These are phyloP conservation scores for Chionomys nivalis DNA, from an alignment of 2,113 vertebrate genomes.

Conservation along the genomic window DNA sequence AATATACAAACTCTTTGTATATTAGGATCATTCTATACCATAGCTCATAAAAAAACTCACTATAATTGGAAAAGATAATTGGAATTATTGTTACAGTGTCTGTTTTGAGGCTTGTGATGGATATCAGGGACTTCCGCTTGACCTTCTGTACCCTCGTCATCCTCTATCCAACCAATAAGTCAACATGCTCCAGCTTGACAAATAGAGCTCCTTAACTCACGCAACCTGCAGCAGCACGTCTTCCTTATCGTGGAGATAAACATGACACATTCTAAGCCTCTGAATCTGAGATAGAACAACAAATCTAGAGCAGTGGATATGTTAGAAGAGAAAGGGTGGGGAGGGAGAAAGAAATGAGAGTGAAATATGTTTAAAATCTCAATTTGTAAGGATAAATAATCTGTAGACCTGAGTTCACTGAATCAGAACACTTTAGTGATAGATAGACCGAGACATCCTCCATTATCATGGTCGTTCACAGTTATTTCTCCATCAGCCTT, in stretches of 20 bases:
- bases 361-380: background rate
- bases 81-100: background rate
- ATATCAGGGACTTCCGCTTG: rapidly evolving
- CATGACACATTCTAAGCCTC: background rate
- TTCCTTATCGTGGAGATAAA: too few relatives aligned
- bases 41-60: background rate
- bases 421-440: background rate
- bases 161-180: background rate
- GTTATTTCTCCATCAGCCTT: rapidly evolving
- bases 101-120: background rate
- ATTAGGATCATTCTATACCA: background rate
- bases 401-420: background rate
- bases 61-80: background rate
- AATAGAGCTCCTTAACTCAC: background rate
- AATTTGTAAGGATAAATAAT: background rate
- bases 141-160: background rate
- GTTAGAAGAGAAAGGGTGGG: rapidly evolving
- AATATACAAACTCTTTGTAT: background rate
- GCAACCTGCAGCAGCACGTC: rapidly evolving
- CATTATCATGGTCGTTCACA: background rate
- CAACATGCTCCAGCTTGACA: background rate
- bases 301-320: rapidly evolving
- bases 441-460: rapidly evolving
- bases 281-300: background rate
- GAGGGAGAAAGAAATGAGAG: background rate